phyloP scores from a whole-genome alignment of 2,888 invertebrate species.

The Marronus borbonicus region DNA sequence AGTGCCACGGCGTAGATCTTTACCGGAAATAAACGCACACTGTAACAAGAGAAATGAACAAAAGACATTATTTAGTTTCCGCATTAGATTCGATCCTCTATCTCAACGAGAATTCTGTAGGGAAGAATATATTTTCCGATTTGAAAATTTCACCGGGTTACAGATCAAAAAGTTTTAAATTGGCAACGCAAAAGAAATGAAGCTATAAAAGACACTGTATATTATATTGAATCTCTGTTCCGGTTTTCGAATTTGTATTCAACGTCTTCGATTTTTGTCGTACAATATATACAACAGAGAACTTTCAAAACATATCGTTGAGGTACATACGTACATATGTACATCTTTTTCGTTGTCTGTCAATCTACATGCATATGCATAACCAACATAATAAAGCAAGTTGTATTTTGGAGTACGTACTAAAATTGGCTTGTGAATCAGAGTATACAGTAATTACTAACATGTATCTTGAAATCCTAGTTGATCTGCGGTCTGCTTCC shows the following conservation, averaged over 20 bases:
- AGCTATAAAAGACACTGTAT: slow-evolving; percentile 13
- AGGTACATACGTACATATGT: too few species aligned
- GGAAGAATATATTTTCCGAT: slow-evolving; percentile 21
- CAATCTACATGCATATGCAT: too few species aligned
- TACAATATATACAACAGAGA: not conserved
- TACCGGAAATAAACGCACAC: slow-evolving; percentile 23
- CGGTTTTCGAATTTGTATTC: not conserved
- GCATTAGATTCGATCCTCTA: slow-evolving; percentile 42
- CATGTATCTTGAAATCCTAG: too few species aligned
- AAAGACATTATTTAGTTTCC: slow-evolving; percentile 45
- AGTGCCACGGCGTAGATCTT: not conserved
- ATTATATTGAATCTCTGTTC: slow-evolving; percentile 17
- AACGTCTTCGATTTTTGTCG: not conserved
- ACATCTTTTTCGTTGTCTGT: too few species aligned
- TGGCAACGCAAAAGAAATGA: slow-evolving; percentile 19
- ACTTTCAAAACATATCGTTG: not conserved
- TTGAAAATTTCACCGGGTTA: slow-evolving; percentile 29
- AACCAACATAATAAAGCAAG: too few species aligned
- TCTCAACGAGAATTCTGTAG: not conserved
- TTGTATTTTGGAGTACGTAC: too few species aligned
- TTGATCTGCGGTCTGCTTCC: too few species aligned
- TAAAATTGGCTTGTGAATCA: too few species aligned
- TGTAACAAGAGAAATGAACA: slow-evolving; percentile 43
- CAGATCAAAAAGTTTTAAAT: slow-evolving; percentile 44
- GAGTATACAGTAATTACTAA: too few species aligned